Evolutionary conservation across 1,140 invertebrate species (phyloP), one percentile per base, ranked within the genome.

Genomic region (Drosophila dunni): DNA sequence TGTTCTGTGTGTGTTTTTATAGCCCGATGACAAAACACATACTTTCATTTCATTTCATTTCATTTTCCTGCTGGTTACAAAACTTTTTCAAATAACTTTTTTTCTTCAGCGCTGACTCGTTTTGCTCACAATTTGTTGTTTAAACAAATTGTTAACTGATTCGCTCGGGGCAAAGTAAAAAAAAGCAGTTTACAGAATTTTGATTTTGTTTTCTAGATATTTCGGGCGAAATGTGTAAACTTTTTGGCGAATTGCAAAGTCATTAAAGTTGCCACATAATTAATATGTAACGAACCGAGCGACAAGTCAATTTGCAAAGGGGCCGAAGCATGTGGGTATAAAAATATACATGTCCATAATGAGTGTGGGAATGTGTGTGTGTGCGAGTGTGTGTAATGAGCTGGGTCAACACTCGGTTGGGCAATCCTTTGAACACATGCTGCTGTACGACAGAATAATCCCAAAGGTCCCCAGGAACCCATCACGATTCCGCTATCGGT

Each of bases 111-210:
- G 0, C 62, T 57, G 29, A 45, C 38, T 57, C 34, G 24, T 54
- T 70, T 50, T 48, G 45, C 33, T 51, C n/a, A 44, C 24, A 13
- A 42, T 72, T 53, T 65, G 11, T 17, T 46, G 50, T 44, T 54
- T 38, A 34, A 53, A 45, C 45, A 78, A 78, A 42, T 61, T 79
- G 82, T 76, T 58, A 79, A 75, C 50, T 79, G 80, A 75, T 83
- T 82, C 24, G 80, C 80, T 40, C 13, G 24, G 40, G 72, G 72
- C 63, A 33, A 45, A 45, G 17, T 17, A 17, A 45, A n/a, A 56
- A 24, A 45, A 10, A 56, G 29, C 34, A 42, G 11, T 38, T 13
- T 8, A 10, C 38, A 77, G 73, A 46, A 62, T 67, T 60, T 2
- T 50, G 17, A n/a, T 46, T 50, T 45, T 46, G 15, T 63, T 24